Base-by-base conservation (phyloP, 2,113 vertebrate genomes). In the Leptodactylus fuscus region DNA sequence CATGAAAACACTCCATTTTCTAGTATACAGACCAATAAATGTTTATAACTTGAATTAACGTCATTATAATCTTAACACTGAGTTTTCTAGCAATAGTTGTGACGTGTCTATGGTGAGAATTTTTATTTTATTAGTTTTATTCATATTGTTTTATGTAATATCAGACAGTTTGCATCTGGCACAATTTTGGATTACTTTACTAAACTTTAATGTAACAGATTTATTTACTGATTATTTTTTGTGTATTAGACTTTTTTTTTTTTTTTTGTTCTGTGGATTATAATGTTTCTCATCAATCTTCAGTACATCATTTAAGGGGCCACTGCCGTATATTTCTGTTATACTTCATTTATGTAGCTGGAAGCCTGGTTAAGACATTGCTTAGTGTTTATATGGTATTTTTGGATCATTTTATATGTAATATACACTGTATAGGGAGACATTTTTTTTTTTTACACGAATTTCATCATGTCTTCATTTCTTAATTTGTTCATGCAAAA, bases 41-140 rank as follows among this genome's bases (percentile, higher is more conserved):
- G 7, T 16, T 76, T 49, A 48, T 27, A 49, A 76, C 46, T 76
- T 76, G 27, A 76, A 76, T 51, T 36, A 36, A 69, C 65, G 10
- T 11, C 11, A n/a, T n/a, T 58, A 22, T n/a, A 16, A 16, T 27
- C 16, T 27, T 60, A 60, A 60, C n/a, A 27, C 5, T n/a, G 27
- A n/a, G n/a, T 62, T 27, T 62, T 24, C 58, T 29, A 32, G 13
- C 9, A 12, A 16, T 32, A 62, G 1, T 32, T 1, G 24, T 29
- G 58, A 11, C n/a, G 1, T 62, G 60, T 65, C 60, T 27, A 18
- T 8, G 13, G 62, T 22, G 15, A 48, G 71, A 46, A 24, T 46
- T 67, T 67, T 44, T 8, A 3, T 74, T 71, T 70, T 22, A n/a
- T n/a, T n/a, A n/a, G n/a, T n/a, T n/a, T n/a, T n/a, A n/a, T n/a